Percentiles rank a stretch among this genome's conserved stretches.
Evolutionary conservation across 1,140 invertebrate genomes (phyloP).

Genomic region (Wiebesia pumilae): DNA sequence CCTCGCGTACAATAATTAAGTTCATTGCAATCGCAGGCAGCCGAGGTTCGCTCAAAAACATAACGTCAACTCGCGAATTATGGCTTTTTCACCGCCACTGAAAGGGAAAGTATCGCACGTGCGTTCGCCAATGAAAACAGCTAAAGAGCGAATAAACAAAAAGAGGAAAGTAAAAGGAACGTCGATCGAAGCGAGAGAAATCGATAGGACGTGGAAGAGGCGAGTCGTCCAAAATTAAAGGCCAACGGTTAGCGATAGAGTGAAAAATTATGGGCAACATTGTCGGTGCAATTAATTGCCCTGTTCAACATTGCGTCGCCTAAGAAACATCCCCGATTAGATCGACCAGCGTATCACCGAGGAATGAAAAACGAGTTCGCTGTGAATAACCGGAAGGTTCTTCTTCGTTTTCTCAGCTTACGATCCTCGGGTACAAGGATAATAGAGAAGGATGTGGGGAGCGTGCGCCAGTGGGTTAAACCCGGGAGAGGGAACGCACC

Average conservation of each 20-base stretch:
- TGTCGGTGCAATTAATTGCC: not conserved
- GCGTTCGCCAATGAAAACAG: not conserved
- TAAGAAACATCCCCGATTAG: not conserved
- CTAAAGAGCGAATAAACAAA: not conserved
- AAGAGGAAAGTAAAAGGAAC: not conserved
- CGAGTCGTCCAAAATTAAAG: not conserved
- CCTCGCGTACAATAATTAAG: not conserved
- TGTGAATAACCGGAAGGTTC: not conserved
- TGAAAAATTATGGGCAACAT: not conserved
- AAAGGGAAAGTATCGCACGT: not conserved
- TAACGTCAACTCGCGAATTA: not conserved
- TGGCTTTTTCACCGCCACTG: not conserved
- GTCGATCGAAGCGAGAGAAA: not conserved
- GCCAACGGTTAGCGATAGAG: not conserved
- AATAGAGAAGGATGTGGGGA: constrained; percentile 34
- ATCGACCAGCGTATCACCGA: not conserved
- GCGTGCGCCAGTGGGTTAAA: not conserved
- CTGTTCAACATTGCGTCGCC: not conserved
- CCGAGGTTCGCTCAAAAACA: too few relatives aligned
- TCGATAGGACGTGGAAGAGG: not conserved
- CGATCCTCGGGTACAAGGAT: not conserved
- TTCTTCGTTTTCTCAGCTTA: not conserved
- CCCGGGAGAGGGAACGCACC: constrained; percentile 50
- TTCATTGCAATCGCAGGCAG: too few relatives aligned
- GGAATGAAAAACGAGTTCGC: not conserved